phyloP scores from a whole-genome alignment of 2,797 vertebrate species.

The Helicolenus hilgendorfi region DNA sequence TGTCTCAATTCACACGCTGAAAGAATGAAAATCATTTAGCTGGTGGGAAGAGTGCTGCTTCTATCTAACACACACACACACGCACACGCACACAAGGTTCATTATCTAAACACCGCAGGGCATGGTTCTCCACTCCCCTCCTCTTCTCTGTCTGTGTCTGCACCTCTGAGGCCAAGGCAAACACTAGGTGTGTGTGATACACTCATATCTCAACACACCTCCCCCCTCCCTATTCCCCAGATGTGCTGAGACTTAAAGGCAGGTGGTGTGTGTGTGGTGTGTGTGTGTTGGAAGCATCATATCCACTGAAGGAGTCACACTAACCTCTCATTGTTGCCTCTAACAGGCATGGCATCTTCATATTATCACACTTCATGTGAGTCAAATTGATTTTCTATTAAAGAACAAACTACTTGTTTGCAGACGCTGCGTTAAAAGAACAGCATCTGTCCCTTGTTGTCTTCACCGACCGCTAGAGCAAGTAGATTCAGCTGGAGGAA shows the following conservation, averaged over 20 bases:
- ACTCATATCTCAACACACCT: conserved; percentile 59
- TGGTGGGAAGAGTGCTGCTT: conserved; percentile 61
- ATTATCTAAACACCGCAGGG: conserved; percentile 79
- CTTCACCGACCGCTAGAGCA: conserved; percentile 7
- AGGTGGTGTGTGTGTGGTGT: conserved; percentile 35
- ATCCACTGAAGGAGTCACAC: background rate
- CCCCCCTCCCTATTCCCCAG: conserved; percentile 35
- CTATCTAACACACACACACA: background rate
- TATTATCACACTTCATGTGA: background rate
- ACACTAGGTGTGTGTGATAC: conserved; percentile 77
- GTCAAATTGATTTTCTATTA: conserved; percentile 26
- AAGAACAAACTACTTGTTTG: conserved; percentile 21
- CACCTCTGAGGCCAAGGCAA: conserved; percentile 80
- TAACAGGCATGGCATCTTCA: conserved; percentile 8
- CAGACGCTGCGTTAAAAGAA: conserved; percentile 8
- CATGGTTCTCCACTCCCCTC: conserved; percentile 66
- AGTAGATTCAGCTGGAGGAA: conserved; percentile 32
- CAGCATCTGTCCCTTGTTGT: background rate
- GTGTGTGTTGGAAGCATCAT: conserved; percentile 3
- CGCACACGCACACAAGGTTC: conserved; percentile 17
- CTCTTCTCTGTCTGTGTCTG: conserved; percentile 71
- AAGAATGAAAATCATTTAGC: conserved; percentile 83
- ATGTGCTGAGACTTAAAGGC: conserved; percentile 57
- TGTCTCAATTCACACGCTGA: conserved; percentile 76
- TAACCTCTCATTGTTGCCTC: background rate